Percentiles rank a stretch among this genome's conserved stretches.
These are phyloP conservation scores for Festucalex cinctus DNA, from an alignment of 2,113 vertebrate species.

Conservation along the genomic window DNA sequence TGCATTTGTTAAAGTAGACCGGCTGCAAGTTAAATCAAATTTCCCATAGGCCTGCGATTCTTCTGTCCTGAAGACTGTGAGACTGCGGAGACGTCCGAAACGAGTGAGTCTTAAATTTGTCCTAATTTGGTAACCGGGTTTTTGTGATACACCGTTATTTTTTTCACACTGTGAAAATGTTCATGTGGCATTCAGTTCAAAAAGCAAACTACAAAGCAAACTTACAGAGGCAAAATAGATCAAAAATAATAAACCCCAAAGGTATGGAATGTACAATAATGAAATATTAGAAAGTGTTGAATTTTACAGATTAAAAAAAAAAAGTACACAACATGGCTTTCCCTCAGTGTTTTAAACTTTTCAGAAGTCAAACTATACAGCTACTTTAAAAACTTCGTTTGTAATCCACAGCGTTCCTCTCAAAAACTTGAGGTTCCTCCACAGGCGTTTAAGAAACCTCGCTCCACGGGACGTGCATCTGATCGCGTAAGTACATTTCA, in stretches of 20 bases:
- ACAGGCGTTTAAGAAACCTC: constrained; percentile 79
- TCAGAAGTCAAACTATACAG: not conserved
- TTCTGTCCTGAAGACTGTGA: constrained; percentile 79
- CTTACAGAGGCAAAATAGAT: not conserved
- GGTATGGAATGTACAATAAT: too few species aligned
- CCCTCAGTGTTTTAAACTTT: not conserved
- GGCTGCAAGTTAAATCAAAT: not conserved
- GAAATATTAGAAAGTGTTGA: not conserved
- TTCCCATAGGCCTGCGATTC: constrained; percentile 86
- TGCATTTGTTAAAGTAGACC: not conserved
- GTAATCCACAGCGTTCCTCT: constrained; percentile 78
- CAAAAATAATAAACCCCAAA: not conserved
- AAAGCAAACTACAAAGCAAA: not conserved
- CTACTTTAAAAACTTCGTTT: not conserved
- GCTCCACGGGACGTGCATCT: constrained; percentile 74
- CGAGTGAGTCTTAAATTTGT: constrained; percentile 69
- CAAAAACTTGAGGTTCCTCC: constrained; percentile 83
- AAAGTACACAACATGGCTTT: not conserved
- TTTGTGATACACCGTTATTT: not conserved
- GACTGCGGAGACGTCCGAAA: constrained; percentile 85
- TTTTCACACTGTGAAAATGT: not conserved
- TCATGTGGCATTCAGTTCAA: not conserved
- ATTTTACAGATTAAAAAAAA: not conserved
- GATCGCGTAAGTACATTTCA: constrained; percentile 75
- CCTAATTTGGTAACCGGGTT: not conserved